These are phyloP conservation scores for Melanargia galathea DNA, from an alignment of 2,888 invertebrate species.

Conservation along the genomic window DNA sequence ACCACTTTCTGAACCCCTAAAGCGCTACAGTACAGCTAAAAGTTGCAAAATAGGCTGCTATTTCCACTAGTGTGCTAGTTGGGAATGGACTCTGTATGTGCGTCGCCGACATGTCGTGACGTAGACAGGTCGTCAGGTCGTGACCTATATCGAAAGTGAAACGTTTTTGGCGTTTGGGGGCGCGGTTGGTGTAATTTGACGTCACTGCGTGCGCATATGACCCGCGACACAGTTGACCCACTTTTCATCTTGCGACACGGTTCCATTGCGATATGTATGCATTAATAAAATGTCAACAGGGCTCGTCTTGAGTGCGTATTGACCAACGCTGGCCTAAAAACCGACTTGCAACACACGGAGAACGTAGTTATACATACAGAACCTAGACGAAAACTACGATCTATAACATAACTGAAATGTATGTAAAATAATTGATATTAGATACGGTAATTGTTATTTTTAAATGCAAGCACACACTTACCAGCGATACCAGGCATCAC, in stretches of 20 bases:
- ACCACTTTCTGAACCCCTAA: no score
- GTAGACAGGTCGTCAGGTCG: not conserved
- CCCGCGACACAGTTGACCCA: conserved; percentile 65
- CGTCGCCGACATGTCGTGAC: not conserved
- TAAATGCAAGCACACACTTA: conserved; percentile 47
- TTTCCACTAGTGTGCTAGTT: no score
- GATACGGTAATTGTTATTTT: not conserved
- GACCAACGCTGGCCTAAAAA: conserved; percentile 61
- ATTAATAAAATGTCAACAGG: conserved; percentile 70
- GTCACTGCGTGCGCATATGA: conserved; percentile 74
- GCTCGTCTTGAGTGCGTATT: conserved; percentile 56
- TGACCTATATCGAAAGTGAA: conserved; percentile 61
- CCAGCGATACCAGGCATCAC: conserved; percentile 63
- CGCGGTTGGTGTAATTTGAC: conserved; percentile 62
- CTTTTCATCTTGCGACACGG: conserved; percentile 63
- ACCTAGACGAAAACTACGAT: not conserved
- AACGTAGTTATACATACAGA: not conserved
- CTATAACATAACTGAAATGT: not conserved
- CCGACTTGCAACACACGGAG: conserved; percentile 17
- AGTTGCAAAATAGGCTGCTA: no score
- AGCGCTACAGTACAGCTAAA: no score
- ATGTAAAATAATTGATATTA: not conserved
- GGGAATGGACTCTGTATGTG: no score
- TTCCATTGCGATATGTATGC: conserved; percentile 40
- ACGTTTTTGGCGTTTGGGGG: conserved; percentile 59